phyloP scores from a whole-genome alignment of 1,140 invertebrate species.

The Drosophila trapezifrons region DNA sequence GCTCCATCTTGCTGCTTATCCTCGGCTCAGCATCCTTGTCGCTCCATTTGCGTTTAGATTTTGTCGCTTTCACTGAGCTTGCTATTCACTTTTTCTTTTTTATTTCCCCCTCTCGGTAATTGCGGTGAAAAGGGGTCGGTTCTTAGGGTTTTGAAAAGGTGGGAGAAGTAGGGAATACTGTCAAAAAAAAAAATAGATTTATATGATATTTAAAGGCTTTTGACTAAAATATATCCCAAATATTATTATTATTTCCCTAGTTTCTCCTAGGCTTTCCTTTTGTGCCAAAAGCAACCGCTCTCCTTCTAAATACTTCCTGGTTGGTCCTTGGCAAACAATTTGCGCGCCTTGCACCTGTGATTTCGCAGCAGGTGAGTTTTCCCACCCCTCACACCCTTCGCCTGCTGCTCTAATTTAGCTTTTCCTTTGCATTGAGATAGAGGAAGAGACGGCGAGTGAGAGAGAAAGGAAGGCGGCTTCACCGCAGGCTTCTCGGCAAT shows the following conservation, averaged over 20 bases:
- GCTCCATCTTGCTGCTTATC: slow-evolving; percentile 43
- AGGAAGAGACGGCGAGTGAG: slow-evolving; percentile 4
- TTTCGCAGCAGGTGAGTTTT: slow-evolving; percentile 28
- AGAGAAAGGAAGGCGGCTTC: slow-evolving; percentile 11
- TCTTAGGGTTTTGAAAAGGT: neutral
- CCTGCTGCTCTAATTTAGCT: slow-evolving; percentile 67
- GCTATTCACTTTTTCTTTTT: slow-evolving; percentile 19
- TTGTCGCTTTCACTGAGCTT: slow-evolving; percentile 54
- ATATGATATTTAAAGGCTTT: too few species aligned
- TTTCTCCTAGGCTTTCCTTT: neutral
- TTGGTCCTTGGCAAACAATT: slow-evolving; percentile 62
- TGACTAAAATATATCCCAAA: neutral
- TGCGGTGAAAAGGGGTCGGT: neutral
- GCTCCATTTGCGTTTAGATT: slow-evolving; percentile 72
- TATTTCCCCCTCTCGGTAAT: slow-evolving; percentile 6
- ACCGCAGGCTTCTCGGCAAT: slow-evolving; percentile 63
- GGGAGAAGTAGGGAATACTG: neutral
- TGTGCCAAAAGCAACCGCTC: neutral
- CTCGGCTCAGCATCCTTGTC: slow-evolving; percentile 56
- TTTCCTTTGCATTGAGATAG: slow-evolving; percentile 48
- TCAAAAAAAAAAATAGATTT: too few species aligned
- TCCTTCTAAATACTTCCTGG: slow-evolving; percentile 69
- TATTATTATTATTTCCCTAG: neutral
- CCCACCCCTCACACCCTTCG: neutral
- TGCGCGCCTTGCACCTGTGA: slow-evolving; percentile 19